These are phyloP conservation scores for Clarias pachynema DNA, from an alignment of 2,797 vertebrate species.

Conservation along the genomic window DNA sequence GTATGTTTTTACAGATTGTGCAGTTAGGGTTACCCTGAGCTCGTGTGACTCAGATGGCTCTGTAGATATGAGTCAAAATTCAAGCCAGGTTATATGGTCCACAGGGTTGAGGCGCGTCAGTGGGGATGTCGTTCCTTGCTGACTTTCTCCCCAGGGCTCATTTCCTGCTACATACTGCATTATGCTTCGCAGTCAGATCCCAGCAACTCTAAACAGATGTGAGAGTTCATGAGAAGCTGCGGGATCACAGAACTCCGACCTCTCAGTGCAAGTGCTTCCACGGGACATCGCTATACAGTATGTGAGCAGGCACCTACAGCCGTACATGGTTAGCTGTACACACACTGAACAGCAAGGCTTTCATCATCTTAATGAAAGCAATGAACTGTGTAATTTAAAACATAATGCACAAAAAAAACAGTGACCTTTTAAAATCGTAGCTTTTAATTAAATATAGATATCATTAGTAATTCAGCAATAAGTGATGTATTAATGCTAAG, in stretches of 20 bases:
- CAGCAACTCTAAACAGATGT: slow-evolving; percentile 43
- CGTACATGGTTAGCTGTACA: not conserved
- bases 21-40: slow-evolving; percentile 21
- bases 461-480: not conserved
- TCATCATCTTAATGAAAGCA: not conserved
- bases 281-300: not conserved
- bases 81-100: slow-evolving; percentile 50
- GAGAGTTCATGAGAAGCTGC: slow-evolving; percentile 28
- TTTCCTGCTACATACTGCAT: slow-evolving; percentile 32
- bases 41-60: slow-evolving; percentile 46
- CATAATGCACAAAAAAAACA: not conserved
- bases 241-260: slow-evolving; percentile 7
- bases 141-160: slow-evolving; percentile 38
- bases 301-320: not conserved
- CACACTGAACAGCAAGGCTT: not conserved
- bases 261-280: not conserved
- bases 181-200: slow-evolving; percentile 35
- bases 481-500: not conserved
- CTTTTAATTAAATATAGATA: not conserved
- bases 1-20: slow-evolving; percentile 33
- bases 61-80: slow-evolving; percentile 43
- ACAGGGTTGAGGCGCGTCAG: slow-evolving; percentile 26
- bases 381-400: not conserved
- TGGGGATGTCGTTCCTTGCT: slow-evolving; percentile 47
- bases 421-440: not conserved